These are phyloP conservation scores for Zaprionus lachaisei DNA, from an alignment of 1,140 invertebrate genomes.

Conservation along the genomic window DNA sequence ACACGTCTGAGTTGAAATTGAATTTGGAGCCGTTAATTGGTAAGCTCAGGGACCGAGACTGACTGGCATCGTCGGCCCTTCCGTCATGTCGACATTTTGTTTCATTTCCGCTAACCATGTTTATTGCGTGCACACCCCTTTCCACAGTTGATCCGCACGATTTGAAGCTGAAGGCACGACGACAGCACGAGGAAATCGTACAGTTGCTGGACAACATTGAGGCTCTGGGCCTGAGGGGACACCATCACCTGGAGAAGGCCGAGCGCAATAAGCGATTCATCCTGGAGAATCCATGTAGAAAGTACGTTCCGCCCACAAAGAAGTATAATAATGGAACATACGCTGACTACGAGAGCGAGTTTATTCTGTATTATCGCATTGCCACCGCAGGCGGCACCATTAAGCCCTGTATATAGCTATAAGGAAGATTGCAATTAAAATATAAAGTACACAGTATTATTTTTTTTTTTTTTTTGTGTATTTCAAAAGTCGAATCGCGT, in stretches of 20 bases:
- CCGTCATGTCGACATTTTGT: conserved; percentile 39
- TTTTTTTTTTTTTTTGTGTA: conserved; percentile 48
- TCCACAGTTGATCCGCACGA: conserved; percentile 68
- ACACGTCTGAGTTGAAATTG: conserved; percentile 76
- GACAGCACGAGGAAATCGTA: conserved; percentile 69
- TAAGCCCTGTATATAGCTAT: conserved; percentile 9
- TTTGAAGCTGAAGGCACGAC: conserved; percentile 58
- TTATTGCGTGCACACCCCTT: not conserved
- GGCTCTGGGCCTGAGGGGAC: conserved; percentile 54
- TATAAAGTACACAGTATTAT: conserved; percentile 41
- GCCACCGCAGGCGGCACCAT: conserved; percentile 50
- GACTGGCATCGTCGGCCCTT: conserved; percentile 2
- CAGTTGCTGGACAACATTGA: conserved; percentile 74
- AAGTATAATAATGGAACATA: conserved; percentile 64
- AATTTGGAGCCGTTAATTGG: conserved; percentile 80
- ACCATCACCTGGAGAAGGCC: conserved; percentile 60
- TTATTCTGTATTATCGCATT: conserved; percentile 75
- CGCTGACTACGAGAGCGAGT: conserved; percentile 73
- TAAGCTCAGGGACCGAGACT: conserved; percentile 51
- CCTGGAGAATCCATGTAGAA: conserved; percentile 66
- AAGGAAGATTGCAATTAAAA: conserved; percentile 4
- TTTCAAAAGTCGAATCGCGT: conserved; percentile 67
- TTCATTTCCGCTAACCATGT: conserved; percentile 54
- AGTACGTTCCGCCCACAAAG: conserved; percentile 65
- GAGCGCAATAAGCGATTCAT: conserved; percentile 68